Percentiles rank a stretch among this genome's conserved stretches.
Evolutionary conservation across 1,140 invertebrate species (phyloP).

Genomic region (Chymomyza costata): DNA sequence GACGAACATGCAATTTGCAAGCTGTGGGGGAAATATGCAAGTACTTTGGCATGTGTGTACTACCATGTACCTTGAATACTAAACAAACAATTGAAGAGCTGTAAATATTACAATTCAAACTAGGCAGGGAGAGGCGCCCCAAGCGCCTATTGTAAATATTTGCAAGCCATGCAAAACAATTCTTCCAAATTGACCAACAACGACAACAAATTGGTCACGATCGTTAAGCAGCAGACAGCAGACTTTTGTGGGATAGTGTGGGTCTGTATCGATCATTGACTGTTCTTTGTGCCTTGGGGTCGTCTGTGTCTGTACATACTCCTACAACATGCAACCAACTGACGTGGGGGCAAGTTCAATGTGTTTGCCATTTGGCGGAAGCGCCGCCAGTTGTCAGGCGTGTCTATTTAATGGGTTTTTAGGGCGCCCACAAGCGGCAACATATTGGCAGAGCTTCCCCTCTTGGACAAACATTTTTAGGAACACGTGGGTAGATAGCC

Average conservation of each 20-base stretch:
- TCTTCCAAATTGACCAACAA: constrained; percentile 52
- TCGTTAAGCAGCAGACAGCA: constrained; percentile 71
- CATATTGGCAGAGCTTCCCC: too few relatives aligned
- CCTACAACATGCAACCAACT: too few relatives aligned
- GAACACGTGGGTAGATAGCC: too few relatives aligned
- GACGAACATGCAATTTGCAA: too few relatives aligned
- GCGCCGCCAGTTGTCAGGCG: constrained; percentile 60
- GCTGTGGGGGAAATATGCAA: too few relatives aligned
- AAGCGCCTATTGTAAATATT: constrained; percentile 55
- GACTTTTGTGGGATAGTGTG: constrained; percentile 26
- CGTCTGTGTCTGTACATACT: constrained; percentile 2
- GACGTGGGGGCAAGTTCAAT: constrained; percentile 57
- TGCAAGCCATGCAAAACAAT: constrained; percentile 36
- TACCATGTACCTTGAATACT: too few relatives aligned
- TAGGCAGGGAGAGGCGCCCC: too few relatives aligned
- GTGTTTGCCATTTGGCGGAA: constrained; percentile 51
- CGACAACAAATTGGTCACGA: constrained; percentile 66
- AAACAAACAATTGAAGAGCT: too few relatives aligned
- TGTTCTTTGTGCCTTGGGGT: constrained; percentile 3
- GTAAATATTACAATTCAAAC: too few relatives aligned
- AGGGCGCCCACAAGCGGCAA: constrained; percentile 17
- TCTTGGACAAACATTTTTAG: too few relatives aligned
- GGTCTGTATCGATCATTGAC: constrained; percentile 3
- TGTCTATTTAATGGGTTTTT: constrained; percentile 36
- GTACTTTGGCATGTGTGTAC: too few relatives aligned